Base-by-base conservation (phyloP, 92 coral and sea anemone species). In the Galaxea fascicularis region DNA sequence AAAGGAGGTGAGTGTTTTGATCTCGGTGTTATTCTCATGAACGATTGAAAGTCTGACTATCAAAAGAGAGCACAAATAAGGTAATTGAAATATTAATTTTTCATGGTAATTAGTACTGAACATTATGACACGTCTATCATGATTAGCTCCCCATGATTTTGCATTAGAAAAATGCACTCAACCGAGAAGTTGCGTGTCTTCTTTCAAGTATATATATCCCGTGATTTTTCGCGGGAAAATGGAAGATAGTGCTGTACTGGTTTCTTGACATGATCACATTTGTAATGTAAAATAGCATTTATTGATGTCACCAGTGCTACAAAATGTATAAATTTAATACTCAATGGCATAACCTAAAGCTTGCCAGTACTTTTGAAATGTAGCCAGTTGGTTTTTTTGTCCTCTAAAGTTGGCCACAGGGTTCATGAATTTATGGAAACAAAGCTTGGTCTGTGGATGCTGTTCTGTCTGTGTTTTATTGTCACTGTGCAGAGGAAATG, bases 161-260 rank as follows among this genome's bases (percentile, higher is more conserved):
- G 59, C 59, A 53, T n/a, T 53, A 53, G 59, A 53, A 53, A 53
- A 53, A 53, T 53, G 59, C 59, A 53, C 59, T 53, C 59, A n/a
- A 53, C 59, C 59, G 15, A 53, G 59, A 53, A 53, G 59, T 53
- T 53, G 59, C 59, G 59, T 53, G 59, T 53, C 17, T 53, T 53
- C 59, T 53, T 53, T 53, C 59, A 10, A 53, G 59, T 53, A 53
- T n/a, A 53, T 53, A 53, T 53, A 53, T 53, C 18, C 4, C 59
- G 59, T 53, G 64, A 21, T 58, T 58, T 58, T 58, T 58, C 25
- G 64, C 64, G 64, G 64, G 64, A 58, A 58, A 58, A 58, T 21
- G 27, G 64, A 58, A 58, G 60, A 58, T 58, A 58, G 25, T 58
- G 59, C 59, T 53, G 59, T 53, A 53, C 59, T 53, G 59, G 59